phyloP scores from a whole-genome alignment of 2,888 invertebrate genomes.

The Pherbina coryleti region DNA sequence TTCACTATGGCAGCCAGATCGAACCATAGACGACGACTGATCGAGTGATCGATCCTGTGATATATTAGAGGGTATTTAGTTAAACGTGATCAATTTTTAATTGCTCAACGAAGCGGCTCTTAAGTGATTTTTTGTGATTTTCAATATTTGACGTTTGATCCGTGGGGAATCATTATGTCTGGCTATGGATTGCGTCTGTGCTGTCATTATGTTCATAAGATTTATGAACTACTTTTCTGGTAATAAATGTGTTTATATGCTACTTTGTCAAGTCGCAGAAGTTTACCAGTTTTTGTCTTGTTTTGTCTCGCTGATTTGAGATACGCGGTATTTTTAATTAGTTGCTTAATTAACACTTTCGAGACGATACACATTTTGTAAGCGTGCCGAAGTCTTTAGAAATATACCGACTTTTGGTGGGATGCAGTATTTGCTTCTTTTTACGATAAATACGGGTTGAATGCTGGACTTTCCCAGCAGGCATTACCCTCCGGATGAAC shows the following conservation, averaged over 20 bases:
- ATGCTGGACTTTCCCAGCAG: not conserved
- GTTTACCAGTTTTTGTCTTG: not conserved
- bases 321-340: conserved; percentile 34
- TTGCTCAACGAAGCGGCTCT: conserved; percentile 54
- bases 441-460: not conserved
- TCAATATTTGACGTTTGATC: not conserved
- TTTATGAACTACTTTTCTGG: conserved; percentile 26
- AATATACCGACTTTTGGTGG: not conserved
- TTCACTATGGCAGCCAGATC: not conserved
- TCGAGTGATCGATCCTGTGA: conserved; percentile 25
- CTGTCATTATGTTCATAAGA: conserved; percentile 21
- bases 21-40: not conserved
- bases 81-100: conserved; percentile 68
- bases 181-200: not conserved
- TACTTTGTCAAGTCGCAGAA: conserved; percentile 1
- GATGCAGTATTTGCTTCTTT: not conserved
- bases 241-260: conserved; percentile 31
- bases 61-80: conserved; percentile 35
- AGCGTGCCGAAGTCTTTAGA: conserved; percentile 18
- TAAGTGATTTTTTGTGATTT: conserved; percentile 10
- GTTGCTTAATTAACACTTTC: conserved; percentile 44
- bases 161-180: conserved; percentile 10
- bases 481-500: not conserved
- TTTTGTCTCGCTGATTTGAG: not conserved
- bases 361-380: not conserved